Evolutionary conservation across 1,140 invertebrate species (phyloP).

Genomic region (Macrotrachela quadricornifera): DNA sequence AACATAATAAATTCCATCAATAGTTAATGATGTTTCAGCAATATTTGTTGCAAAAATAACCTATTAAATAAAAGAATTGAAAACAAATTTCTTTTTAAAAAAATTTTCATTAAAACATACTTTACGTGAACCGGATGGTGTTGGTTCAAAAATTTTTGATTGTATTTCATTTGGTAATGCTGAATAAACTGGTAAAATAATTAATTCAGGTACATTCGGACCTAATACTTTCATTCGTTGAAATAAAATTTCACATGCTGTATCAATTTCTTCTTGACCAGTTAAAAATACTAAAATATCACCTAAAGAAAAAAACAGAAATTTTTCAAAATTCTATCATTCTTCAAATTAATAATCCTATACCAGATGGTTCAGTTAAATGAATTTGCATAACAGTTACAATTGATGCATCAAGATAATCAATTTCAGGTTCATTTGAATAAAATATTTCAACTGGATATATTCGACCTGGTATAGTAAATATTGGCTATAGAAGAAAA

Average conservation of each 20-base stretch:
- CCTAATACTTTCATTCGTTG: slow-evolving; percentile 93
- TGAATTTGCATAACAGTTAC: slow-evolving; percentile 99
- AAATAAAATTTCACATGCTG: slow-evolving; percentile 90
- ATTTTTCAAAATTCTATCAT: background rate
- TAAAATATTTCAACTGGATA: slow-evolving; percentile 92
- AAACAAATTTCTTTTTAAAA: background rate
- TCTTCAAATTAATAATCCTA: slow-evolving; percentile 37
- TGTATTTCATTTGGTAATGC: slow-evolving; percentile 98
- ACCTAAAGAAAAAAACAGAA: slow-evolving; percentile 36
- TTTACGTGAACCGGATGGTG: slow-evolving; percentile 85
- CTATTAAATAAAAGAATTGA: too few relatives aligned
- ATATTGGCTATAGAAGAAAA: slow-evolving; percentile 18
- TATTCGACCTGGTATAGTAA: slow-evolving; percentile 50
- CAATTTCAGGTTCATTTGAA: slow-evolving; percentile 92
- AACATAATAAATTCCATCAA: slow-evolving; percentile 97
- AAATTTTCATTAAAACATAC: too few relatives aligned
- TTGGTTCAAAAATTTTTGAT: slow-evolving; percentile 92
- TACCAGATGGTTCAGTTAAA: slow-evolving; percentile 83
- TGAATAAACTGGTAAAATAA: slow-evolving; percentile 92
- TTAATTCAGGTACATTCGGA: slow-evolving; percentile 83
- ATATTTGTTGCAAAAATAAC: slow-evolving; percentile 93
- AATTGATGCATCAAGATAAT: slow-evolving; percentile 87
- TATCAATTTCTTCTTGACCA: slow-evolving; percentile 97
- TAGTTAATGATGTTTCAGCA: slow-evolving; percentile 92
- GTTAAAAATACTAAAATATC: slow-evolving; percentile 79